Base-by-base conservation (phyloP, 2,113 vertebrate species). In the Chaetodon trifascialis region DNA sequence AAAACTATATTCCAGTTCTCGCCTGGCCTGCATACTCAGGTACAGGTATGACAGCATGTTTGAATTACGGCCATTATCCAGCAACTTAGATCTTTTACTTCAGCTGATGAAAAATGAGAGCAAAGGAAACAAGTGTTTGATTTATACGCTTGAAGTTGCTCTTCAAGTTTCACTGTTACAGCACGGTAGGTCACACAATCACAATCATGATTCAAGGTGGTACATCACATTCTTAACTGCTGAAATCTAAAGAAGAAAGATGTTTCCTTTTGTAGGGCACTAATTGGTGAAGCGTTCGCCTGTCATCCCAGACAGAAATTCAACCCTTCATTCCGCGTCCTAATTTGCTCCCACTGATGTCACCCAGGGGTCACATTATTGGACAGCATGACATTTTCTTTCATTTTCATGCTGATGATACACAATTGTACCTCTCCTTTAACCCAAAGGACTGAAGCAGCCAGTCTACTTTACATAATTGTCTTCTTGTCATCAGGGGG, bases 401-500 rank as follows among this genome's bases (percentile, higher is more conserved):
- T 74, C 11, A 44, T 79, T 69, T 62, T 70, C 40, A 49, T 52
- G 11, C 63, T 38, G 76, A 78, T 63, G 36, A 71, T 68, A 47
- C 30, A 66, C 54, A 71, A 44, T 25, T 46, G 21, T 59, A 42
- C 17, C 44, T 79, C 47, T 44, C 38, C 55, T 79, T 55, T 68
- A 56, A 30, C 52, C n/a, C 40, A 58, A 17, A 72, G 44, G 59
- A 40, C 19, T 76, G 4, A 40, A 60, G 19, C 62, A 80, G 23
- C 44, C 42, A 52, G 47, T 63, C 67, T 80, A 2, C 21, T 87
- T 85, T 49, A 71, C 70, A 73, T 82, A 73, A 82, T 66, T 73
- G 67, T 76, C 63, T 87, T 76, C 34, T 60, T 70, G 83, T 64
- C 76, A 58, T 82, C 63, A 73, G 63, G 49, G 36, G 46, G 30